These are phyloP conservation scores for Acanthurus leucopareius DNA, from an alignment of 2,797 vertebrate genomes.

Conservation along the genomic window DNA sequence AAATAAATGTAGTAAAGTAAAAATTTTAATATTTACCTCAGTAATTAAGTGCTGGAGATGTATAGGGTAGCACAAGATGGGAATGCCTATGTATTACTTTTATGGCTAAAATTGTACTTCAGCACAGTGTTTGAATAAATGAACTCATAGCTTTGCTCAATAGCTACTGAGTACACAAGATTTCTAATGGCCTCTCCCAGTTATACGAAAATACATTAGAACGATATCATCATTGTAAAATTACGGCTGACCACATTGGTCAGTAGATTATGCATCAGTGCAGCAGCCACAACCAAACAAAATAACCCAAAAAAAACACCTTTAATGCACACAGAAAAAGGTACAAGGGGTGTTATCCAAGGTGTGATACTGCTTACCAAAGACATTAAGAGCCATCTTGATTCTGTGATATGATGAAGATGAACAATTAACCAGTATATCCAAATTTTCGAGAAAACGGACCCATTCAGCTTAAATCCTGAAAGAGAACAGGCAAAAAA, in stretches of 20 bases:
- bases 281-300: neutral
- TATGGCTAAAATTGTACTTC: neutral
- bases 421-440: conserved; percentile 57
- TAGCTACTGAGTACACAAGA: no score
- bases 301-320: neutral
- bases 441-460: conserved; percentile 36
- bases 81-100: neutral
- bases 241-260: neutral
- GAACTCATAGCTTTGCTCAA: neutral
- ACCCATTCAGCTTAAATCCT: conserved; percentile 50
- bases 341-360: neutral
- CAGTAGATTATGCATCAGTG: neutral
- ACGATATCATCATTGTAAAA: neutral
- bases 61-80: neutral
- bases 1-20: neutral
- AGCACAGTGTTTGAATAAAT: neutral
- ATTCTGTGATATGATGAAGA: conserved; percentile 54
- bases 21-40: neutral
- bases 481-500: neutral
- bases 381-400: conserved; percentile 82
- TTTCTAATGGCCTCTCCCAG: neutral
- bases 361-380: conserved; percentile 69
- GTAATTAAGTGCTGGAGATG: neutral
- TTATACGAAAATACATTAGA: neutral
- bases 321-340: neutral